These are phyloP conservation scores for Huso huso DNA, from an alignment of 2,797 vertebrate genomes.

Conservation along the genomic window DNA sequence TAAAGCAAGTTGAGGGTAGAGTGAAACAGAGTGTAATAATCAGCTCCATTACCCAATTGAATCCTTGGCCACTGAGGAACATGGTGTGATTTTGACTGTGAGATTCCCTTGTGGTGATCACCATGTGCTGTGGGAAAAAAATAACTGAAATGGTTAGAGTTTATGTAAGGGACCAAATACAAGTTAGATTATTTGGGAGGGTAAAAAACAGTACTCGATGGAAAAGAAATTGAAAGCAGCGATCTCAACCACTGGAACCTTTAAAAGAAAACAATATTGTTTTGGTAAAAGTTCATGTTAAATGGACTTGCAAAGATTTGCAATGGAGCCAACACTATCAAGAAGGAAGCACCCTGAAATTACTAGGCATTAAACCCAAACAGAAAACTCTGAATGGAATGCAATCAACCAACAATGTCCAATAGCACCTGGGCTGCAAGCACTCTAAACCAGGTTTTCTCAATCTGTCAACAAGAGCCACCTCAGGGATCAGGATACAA, in stretches of 20 bases:
- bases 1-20: neutral
- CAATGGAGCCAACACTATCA: too few relatives aligned
- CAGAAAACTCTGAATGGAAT: too few relatives aligned
- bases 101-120: constrained; percentile 41
- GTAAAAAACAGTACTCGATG: neutral
- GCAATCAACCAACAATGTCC: too few relatives aligned
- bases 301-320: too few relatives aligned
- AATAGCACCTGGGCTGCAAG: too few relatives aligned
- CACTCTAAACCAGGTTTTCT: too few relatives aligned
- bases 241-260: neutral
- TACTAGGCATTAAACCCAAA: too few relatives aligned
- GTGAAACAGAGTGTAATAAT: constrained; percentile 25
- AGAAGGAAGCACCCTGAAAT: too few relatives aligned
- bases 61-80: constrained; percentile 35
- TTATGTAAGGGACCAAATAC: neutral
- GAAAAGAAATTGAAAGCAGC: neutral
- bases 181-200: neutral
- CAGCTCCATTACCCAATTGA: constrained; percentile 48
- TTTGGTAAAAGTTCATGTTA: too few relatives aligned
- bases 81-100: constrained; percentile 30
- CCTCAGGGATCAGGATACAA: too few relatives aligned
- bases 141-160: neutral
- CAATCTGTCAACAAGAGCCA: too few relatives aligned
- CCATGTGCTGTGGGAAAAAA: constrained; percentile 45
- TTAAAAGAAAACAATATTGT: neutral